Base-by-base conservation (phyloP, 2,888 invertebrate species). In the Drosophila nigricruria region DNA sequence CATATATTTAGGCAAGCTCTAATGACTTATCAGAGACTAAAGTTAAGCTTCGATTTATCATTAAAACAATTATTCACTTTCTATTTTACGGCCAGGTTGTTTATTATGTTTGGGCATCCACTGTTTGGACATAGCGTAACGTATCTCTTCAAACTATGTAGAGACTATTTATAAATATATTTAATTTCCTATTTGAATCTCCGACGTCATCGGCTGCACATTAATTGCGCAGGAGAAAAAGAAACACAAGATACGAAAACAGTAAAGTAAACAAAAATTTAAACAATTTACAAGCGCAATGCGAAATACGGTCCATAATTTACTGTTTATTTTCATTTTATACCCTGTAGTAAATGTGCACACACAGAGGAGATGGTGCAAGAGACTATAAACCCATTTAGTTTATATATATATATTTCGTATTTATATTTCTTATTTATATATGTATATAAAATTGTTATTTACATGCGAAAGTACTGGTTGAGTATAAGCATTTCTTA, bases 121-220 rank as follows among this genome's bases (percentile, higher is more conserved):
- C 14, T 23, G 16, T n/a, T n/a, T n/a, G n/a, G n/a, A n/a, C 20
- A 4, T 4, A 16, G 18, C 30, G 30, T 6, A 18, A 34, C 50
- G 16, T 32, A 54, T 27, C 27, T 47, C 27, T 27, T n/a, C 9
- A 10, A 18, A 18, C 47, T 27, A 20, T 47, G 18, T 20, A 20
- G 66, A 69, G 47, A 70, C 43, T 70, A 42, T 62, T 23, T 73
- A 4, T 53, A 38, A 38, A n/a, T 36, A 27, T 64, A 61, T 70
- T 38, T 64, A 49, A 64, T 40, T 63, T 47, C 25, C 52, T 66
- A 72, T 73, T 74, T 62, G 73, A 72, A 65, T 74, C 70, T 76
- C 79, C 87, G 72, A 84, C 87, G 84, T 83, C 83, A 86, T 81
- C 53, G 62, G 68, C 72, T 68, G 68, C 70, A 88, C 80, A 88